Evolutionary conservation across 1,140 invertebrate genomes (phyloP), one percentile per base, ranked within the genome.

Genomic region (Meloidogyne hapla): DNA sequence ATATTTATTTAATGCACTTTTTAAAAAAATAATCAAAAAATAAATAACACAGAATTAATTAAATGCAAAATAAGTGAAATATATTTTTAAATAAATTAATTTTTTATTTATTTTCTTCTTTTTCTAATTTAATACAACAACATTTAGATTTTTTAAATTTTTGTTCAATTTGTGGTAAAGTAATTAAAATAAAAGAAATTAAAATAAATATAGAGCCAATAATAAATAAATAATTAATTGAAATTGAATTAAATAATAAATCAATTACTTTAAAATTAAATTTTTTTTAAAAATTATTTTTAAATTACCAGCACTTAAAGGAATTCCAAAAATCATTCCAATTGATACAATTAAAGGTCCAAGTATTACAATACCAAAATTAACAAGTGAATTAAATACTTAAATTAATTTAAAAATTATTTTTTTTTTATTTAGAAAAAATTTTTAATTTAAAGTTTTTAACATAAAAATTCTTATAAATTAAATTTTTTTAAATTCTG

Each of bases 351-450:
- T 75, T 13, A 86, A 73, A 15, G 84, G 85, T 68, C 78, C 74
- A 13, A 87, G 69, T 5, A 86, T 70, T 62, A 81, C 83, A 42
- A 86, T 86, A 62, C 84, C 84, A 28, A 87, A 86, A 63, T 86
- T 86, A 26, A 85, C 76, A 15, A 87, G 74, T 56, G 87, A 86
- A 61, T 86, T 86, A 80, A 85, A 86, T 21, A 86, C 85, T 84
- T 48, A 71, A 79, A 65, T 26, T 15, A 12, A 18, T 26, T 21
- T 21, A 28, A 25, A 33, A 33, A 33, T 33, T 33, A 33, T 6
- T n/a, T n/a, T n/a, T n/a, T n/a, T n/a, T n/a, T n/a, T n/a, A 33
- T 33, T 33, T 4, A 33, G 1, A 33, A 33, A 8, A 33, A 33
- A 33, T 6, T 6, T 33, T 33, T 6, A 33, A 33, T 83, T 83